These are phyloP conservation scores for Megaleporinus macrocephalus DNA, from an alignment of 2,113 vertebrate species.

Conservation along the genomic window DNA sequence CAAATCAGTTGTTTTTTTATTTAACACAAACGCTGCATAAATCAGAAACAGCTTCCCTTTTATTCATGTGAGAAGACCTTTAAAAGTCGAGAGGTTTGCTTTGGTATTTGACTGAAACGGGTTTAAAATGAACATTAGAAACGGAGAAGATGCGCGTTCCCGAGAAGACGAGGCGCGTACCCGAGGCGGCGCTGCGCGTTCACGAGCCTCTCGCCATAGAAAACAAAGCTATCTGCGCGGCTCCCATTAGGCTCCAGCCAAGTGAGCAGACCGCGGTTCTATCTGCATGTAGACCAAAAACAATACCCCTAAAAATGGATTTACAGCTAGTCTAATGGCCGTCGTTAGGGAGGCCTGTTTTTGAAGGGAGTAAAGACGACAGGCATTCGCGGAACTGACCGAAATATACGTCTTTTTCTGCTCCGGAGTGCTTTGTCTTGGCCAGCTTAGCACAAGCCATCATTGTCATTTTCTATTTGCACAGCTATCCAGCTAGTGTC, in stretches of 20 bases:
- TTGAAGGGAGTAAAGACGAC: slow-evolving; percentile 61
- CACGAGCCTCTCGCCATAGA: slow-evolving; percentile 75
- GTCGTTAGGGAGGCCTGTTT: slow-evolving; percentile 66
- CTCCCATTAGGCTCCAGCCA: slow-evolving; percentile 70
- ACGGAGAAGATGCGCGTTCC: slow-evolving; percentile 59
- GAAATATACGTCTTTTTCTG: slow-evolving; percentile 63
- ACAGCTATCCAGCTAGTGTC: slow-evolving; percentile 65
- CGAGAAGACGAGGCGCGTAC: slow-evolving; percentile 16
- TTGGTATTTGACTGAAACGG: too few relatives aligned
- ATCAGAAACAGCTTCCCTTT: too few relatives aligned
- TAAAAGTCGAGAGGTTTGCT: too few relatives aligned
- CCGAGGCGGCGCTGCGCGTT: slow-evolving; percentile 57
- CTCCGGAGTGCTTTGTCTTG: slow-evolving; percentile 76
- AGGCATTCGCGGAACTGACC: slow-evolving; percentile 63
- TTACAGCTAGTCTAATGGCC: slow-evolving; percentile 68
- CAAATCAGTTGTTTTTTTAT: too few relatives aligned
- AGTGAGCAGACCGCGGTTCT: slow-evolving; percentile 66
- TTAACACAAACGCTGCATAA: too few relatives aligned
- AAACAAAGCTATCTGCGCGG: slow-evolving; percentile 80
- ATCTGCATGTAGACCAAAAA: slow-evolving; percentile 56
- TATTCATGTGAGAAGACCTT: too few relatives aligned
- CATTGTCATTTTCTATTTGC: slow-evolving; percentile 68
- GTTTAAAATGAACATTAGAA: slow-evolving; percentile 45
- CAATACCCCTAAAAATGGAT: slow-evolving; percentile 72
- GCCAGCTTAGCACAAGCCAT: slow-evolving; percentile 68